These are phyloP conservation scores for Tachyglossus aculeatus DNA, from an alignment of 2,797 vertebrate genomes.

Conservation along the genomic window DNA sequence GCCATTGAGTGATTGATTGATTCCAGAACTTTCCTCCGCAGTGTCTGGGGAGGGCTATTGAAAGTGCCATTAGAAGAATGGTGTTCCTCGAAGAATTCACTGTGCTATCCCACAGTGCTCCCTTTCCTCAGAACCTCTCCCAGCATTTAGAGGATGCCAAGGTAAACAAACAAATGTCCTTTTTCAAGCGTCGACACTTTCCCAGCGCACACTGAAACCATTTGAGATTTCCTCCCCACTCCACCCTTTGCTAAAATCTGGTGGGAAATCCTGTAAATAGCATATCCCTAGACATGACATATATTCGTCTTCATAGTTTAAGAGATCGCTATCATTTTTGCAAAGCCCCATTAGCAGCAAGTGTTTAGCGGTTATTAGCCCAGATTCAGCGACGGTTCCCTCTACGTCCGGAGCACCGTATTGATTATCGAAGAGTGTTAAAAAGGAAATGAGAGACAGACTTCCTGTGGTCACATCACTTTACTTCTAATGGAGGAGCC, in stretches of 20 bases:
- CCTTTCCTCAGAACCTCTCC: neutral
- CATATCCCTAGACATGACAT: conserved; percentile 38
- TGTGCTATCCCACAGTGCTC: neutral
- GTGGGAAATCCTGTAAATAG: conserved; percentile 14
- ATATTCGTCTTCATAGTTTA: conserved; percentile 36
- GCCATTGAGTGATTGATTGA: too few species aligned
- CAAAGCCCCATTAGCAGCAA: conserved; percentile 31
- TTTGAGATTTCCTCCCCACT: conserved; percentile 8
- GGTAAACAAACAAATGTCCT: neutral
- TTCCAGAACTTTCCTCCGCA: too few species aligned
- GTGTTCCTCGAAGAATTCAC: neutral
- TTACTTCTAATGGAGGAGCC: too few species aligned
- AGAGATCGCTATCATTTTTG: conserved; percentile 20
- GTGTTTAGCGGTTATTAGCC: conserved; percentile 26
- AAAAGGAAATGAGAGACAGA: too few species aligned
- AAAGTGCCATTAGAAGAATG: neutral
- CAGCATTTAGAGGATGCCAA: neutral
- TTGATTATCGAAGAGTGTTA: too few species aligned
- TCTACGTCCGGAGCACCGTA: too few species aligned
- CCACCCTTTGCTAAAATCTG: conserved; percentile 8
- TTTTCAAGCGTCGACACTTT: conserved; percentile 3
- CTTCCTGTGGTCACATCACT: too few species aligned
- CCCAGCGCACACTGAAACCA: neutral
- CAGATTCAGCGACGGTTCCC: too few species aligned
- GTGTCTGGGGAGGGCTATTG: neutral